These are phyloP conservation scores for Rhinolophus sinicus DNA, from an alignment of 2,113 vertebrate species.

Conservation along the genomic window DNA sequence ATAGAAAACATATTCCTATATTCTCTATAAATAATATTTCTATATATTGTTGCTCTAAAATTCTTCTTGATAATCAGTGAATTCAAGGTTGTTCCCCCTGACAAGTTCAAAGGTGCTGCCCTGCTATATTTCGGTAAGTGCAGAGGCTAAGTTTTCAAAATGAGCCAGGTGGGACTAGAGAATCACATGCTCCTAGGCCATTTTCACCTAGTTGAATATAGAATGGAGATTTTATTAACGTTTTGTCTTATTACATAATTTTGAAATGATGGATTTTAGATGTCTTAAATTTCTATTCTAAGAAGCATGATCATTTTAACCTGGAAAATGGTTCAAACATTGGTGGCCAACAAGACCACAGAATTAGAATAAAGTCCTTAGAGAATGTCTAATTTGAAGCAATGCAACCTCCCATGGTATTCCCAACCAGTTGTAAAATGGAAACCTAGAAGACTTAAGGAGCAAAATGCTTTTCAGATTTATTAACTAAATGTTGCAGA, in stretches of 20 bases:
- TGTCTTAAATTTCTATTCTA: not conserved
- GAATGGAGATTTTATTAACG: not conserved
- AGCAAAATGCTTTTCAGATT: conserved; percentile 26
- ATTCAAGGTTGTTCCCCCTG: not conserved
- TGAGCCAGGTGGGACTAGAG: not conserved
- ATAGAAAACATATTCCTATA: not conserved
- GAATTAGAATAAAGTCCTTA: not conserved
- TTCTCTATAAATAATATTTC: not conserved
- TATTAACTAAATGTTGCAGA: conserved; percentile 55
- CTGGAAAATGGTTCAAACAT: not conserved
- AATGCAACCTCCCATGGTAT: not conserved
- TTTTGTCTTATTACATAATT: not conserved
- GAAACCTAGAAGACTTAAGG: not conserved
- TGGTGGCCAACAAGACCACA: not conserved
- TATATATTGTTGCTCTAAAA: not conserved
- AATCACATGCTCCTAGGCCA: not conserved
- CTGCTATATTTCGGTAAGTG: not conserved
- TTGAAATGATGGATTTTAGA: not conserved
- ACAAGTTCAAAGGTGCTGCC: not conserved
- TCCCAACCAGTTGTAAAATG: not conserved
- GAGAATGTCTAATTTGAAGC: not conserved
- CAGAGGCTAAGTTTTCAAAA: not conserved
- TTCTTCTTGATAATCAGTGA: not conserved
- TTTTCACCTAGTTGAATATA: not conserved
- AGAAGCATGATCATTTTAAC: not conserved